Evolutionary conservation across 2,888 invertebrate genomes (phyloP).

Genomic region (Agriopis marginaria): DNA sequence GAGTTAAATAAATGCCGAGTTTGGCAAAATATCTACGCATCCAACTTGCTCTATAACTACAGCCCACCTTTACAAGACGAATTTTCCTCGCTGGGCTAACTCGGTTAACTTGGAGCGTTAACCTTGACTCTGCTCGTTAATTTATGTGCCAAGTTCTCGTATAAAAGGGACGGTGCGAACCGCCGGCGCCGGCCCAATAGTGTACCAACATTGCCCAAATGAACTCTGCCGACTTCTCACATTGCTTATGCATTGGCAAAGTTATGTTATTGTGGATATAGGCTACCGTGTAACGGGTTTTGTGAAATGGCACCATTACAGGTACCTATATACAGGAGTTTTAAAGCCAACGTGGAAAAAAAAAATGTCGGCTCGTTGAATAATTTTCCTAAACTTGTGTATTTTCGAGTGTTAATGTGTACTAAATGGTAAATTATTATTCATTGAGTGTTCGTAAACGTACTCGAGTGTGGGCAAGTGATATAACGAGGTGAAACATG

Average conservation of each 20-base stretch:
- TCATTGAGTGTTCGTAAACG: too few species aligned
- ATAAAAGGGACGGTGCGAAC: constrained; percentile 55
- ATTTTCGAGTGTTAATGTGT: too few species aligned
- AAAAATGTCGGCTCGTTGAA: too few species aligned
- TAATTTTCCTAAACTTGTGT: too few species aligned
- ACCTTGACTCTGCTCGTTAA: constrained; percentile 50
- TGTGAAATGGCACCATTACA: background rate
- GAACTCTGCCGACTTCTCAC: constrained; percentile 52
- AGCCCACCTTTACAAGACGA: background rate
- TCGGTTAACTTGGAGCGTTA: constrained; percentile 11
- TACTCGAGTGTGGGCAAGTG: too few species aligned
- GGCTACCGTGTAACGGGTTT: constrained; percentile 7
- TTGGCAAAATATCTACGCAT: background rate
- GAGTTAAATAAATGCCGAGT: too few species aligned
- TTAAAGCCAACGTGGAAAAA: too few species aligned
- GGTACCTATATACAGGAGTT: too few species aligned
- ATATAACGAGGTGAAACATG: too few species aligned
- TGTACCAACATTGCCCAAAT: constrained; percentile 51
- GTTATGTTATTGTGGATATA: constrained; percentile 33
- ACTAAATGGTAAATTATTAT: too few species aligned
- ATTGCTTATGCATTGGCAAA: constrained; percentile 51
- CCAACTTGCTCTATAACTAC: background rate
- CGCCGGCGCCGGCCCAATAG: constrained; percentile 35
- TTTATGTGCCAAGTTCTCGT: constrained; percentile 63
- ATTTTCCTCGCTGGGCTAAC: background rate